Percentiles rank a stretch among this genome's conserved stretches.
Evolutionary conservation across 2,113 vertebrate genomes (phyloP).

Genomic region (Charadrius vociferus): DNA sequence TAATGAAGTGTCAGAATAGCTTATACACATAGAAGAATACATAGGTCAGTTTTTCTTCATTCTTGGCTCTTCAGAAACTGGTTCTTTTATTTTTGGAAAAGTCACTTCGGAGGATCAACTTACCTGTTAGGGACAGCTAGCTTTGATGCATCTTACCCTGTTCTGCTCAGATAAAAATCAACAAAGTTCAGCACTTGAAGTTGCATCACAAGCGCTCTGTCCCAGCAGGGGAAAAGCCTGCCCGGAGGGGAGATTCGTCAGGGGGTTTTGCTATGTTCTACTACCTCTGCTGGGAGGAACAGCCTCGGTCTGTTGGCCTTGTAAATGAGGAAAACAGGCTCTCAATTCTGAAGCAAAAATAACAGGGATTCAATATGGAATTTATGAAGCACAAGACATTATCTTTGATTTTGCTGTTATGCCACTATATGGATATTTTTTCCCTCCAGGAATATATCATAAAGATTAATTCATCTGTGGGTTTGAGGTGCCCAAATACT

Average conservation of each 20-base stretch:
- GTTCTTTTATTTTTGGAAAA: neutral
- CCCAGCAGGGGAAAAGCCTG: neutral
- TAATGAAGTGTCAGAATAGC: neutral
- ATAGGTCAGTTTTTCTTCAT: neutral
- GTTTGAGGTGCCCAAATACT: neutral
- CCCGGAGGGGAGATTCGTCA: neutral
- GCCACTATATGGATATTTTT: neutral
- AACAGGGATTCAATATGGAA: neutral
- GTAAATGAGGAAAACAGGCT: neutral
- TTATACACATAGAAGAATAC: accelerated
- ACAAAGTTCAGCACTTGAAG: neutral
- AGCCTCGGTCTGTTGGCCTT: neutral
- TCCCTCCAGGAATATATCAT: neutral
- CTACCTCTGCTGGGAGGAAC: neutral
- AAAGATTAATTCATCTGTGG: neutral
- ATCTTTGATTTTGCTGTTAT: neutral
- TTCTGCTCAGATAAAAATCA: neutral
- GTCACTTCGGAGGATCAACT: neutral
- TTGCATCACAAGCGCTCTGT: neutral
- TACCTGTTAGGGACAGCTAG: neutral
- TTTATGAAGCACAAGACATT: neutral
- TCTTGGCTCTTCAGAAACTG: neutral
- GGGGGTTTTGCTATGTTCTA: neutral
- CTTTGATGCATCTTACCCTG: neutral
- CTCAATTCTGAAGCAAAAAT: neutral